Percentiles rank a stretch among this genome's conserved stretches.
Evolutionary conservation across 53 echinoderm and acorn worm genomes (phyloP).

Genomic region (Crossaster papposus): DNA sequence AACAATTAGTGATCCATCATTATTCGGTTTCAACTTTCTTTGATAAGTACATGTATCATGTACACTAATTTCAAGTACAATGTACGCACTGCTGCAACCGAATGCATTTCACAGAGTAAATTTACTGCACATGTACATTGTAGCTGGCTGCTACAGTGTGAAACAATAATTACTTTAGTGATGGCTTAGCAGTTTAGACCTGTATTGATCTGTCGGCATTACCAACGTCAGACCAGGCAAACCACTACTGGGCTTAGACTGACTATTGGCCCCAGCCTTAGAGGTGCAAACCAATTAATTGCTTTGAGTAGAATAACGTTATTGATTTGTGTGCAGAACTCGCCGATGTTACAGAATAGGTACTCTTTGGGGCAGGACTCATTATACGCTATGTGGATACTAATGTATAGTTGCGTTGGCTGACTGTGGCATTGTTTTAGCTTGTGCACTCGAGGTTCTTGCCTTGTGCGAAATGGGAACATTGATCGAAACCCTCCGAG

Average conservation of each 20-base stretch:
- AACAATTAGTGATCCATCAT: too few species aligned
- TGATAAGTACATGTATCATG: too few species aligned
- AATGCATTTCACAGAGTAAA: neutral
- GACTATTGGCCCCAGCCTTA: neutral
- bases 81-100: neutral
- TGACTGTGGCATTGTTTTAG: neutral
- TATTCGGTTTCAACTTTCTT: too few species aligned
- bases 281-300: conserved; percentile 43
- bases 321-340: conserved; percentile 41
- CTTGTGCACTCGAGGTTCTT: neutral
- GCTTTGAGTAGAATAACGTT: conserved; percentile 48
- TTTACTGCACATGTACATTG: too few species aligned
- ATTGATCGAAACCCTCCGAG: conserved; percentile 31
- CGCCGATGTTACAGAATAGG: neutral
- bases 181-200: conserved; percentile 39
- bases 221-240: conserved; percentile 37
- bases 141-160: neutral
- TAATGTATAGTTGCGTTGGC: neutral
- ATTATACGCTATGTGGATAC: conserved; percentile 11
- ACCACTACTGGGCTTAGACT: neutral
- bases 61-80: neutral
- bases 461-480: neutral
- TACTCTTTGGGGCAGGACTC: neutral
- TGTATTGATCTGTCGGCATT: conserved; percentile 53
- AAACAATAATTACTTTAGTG: neutral